Evolutionary conservation across 2,797 vertebrate genomes (phyloP), one percentile per base, ranked within the genome.

Genomic region (Pangasius larnaudii): DNA sequence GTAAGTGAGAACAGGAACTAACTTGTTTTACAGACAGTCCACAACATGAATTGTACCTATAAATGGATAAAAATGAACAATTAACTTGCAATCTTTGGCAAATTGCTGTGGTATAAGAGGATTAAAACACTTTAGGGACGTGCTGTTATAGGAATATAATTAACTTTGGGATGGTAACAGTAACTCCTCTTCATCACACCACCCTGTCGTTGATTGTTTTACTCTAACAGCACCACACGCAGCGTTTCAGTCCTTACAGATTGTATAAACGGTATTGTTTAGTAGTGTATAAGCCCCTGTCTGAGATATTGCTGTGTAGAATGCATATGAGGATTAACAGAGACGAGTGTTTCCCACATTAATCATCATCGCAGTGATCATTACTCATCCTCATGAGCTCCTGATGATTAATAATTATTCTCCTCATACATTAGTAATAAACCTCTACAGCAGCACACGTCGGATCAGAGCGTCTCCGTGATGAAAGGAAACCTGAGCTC

Each of bases 371-470:
- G 56, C 75, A 0, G n/a, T 78, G 75, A 78, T 78, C 49, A 75
- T 75, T 75, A n/a, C 72, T n/a, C 72, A 51, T 49, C 72, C 46
- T 51, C 72, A 49, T 74, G 42, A 75, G 72, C 71, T 24, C 71
- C 71, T 74, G 71, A 11, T 42, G 18, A 27, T 74, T 24, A 74
- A 74, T 74, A 46, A 42, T 74, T 27, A 74, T 46, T 19, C 71
- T 46, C 71, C 71, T 46, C 71, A 74, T 74, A 11, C 39, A 74
- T 72, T 46, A 74, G 22, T 46, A 42, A 42, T 24, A 74, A 74
- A 24, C 7, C 71, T 72, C 36, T 22, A 42, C 69, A 42, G 36
- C 69, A 42, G 36, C 69, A 72, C 69, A 11, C 69, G 22, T 42
- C 72, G 49, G 39, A 75, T 49, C 72, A 75, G 72, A 75, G 42